Evolutionary conservation across 2,113 vertebrate genomes (phyloP).

Genomic region (Pongo abelii): DNA sequence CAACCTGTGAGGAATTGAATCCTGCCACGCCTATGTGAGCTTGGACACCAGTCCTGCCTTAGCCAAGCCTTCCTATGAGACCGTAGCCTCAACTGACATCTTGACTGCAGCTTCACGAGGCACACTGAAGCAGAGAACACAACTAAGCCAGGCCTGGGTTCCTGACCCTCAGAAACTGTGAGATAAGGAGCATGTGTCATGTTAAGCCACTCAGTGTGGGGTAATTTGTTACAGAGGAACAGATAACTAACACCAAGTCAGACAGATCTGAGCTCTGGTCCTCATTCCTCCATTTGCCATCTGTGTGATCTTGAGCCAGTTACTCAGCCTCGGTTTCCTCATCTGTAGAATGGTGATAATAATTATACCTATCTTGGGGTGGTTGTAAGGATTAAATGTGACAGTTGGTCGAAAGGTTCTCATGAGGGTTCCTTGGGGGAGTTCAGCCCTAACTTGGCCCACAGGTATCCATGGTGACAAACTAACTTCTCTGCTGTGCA

Average conservation of each 20-base stretch:
- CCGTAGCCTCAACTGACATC: not conserved
- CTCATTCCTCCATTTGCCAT: not conserved
- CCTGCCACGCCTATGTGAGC: accelerated
- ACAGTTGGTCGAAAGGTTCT: not conserved
- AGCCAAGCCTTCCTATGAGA: accelerated
- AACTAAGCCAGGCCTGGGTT: accelerated
- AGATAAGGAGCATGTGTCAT: not conserved
- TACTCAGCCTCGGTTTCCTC: not conserved
- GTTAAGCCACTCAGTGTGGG: not conserved
- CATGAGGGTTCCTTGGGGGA: not conserved
- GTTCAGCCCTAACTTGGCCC: not conserved
- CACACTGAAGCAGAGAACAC: too few species aligned
- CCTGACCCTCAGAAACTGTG: not conserved
- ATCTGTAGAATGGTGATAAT: not conserved
- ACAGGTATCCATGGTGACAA: not conserved
- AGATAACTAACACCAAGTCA: not conserved
- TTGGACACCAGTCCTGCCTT: accelerated
- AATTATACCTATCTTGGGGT: not conserved
- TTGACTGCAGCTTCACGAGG: not conserved
- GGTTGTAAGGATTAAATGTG: not conserved
- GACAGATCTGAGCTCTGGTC: not conserved
- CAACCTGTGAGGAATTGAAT: not conserved
- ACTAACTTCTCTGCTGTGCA: not conserved
- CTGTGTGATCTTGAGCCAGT: not conserved
- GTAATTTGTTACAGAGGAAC: not conserved